phyloP scores from a whole-genome alignment of 2,888 invertebrate species.

The Nectonema munidae region DNA sequence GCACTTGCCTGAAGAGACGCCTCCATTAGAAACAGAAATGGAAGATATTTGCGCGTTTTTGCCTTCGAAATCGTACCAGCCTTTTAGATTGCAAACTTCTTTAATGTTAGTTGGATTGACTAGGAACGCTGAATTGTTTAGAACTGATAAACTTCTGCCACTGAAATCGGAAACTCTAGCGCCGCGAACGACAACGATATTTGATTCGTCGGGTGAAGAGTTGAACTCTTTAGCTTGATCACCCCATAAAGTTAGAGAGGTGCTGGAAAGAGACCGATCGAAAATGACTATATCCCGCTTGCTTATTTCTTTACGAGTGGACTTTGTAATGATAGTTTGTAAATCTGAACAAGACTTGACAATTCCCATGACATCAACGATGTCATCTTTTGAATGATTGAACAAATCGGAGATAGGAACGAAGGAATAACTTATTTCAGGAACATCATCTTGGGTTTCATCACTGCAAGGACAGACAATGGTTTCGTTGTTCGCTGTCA shows the following conservation, averaged over 20 bases:
- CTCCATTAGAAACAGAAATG: not conserved
- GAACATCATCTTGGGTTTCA: slow-evolving; percentile 32
- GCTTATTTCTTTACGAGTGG: slow-evolving; percentile 44
- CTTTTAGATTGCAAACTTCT: slow-evolving; percentile 46
- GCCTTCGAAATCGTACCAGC: slow-evolving; percentile 42
- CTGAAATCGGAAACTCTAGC: slow-evolving; percentile 53
- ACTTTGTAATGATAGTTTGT: slow-evolving; percentile 36
- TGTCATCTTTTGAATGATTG: slow-evolving; percentile 32
- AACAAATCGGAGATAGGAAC: slow-evolving; percentile 39
- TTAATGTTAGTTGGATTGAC: slow-evolving; percentile 35
- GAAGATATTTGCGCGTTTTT: not conserved
- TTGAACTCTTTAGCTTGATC: slow-evolving; percentile 23
- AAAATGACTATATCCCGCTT: slow-evolving; percentile 58
- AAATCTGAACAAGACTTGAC: slow-evolving; percentile 40
- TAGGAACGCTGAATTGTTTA: not conserved
- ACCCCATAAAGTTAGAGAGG: slow-evolving; percentile 62
- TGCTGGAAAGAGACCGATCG: slow-evolving; percentile 43
- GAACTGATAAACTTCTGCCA: slow-evolving; percentile 28
- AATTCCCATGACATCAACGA: slow-evolving; percentile 55
- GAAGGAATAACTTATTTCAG: slow-evolving; percentile 42
- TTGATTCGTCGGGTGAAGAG: slow-evolving; percentile 20
- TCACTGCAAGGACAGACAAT: slow-evolving; percentile 26
- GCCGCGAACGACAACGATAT: slow-evolving; percentile 55
- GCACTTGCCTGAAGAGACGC: not conserved
- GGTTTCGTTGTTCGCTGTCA: slow-evolving; percentile 48